Evolutionary conservation across 2,888 invertebrate genomes (phyloP), one percentile per base, ranked within the genome.

Genomic region (Glaucopsyche alexis): DNA sequence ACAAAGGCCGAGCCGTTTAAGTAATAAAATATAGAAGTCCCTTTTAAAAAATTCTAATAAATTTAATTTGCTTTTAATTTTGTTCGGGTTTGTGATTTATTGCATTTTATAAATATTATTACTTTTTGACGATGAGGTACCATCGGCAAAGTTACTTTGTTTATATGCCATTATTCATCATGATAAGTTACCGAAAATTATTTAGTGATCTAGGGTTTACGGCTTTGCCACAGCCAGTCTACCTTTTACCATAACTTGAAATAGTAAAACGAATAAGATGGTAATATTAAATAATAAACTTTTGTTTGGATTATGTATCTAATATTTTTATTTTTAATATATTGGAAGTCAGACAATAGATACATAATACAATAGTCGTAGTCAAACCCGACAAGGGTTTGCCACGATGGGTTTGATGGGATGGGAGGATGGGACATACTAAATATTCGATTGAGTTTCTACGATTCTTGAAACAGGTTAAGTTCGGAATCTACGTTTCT

Each of bases 401-500:
- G 29, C 29, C 29, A 29, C 29, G 29, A 29, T 29, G 29, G n/a
- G n/a, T n/a, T n/a, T n/a, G n/a, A n/a, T n/a, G n/a, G n/a, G n/a
- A n/a, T n/a, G n/a, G n/a, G n/a, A n/a, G n/a, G n/a, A n/a, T n/a
- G n/a, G n/a, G n/a, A n/a, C n/a, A n/a, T n/a, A n/a, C 60, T 13
- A 60, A 60, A 60, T 29, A 60, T 29, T 55, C 55, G 19, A 55
- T 55, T 13, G 19, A 29, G 55, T 55, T 55, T 5, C 60, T 13
- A 29, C 60, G 69, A 69, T 47, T 69, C 19, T 49, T 69, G 47
- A 69, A 49, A 84, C 83, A 82, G 83, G 80, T 82, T 80, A 83
- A 84, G 85, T 85, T 85, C 85, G 81, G 76, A 79, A 82, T 81
- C 83, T 83, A 67, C 69, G 73, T 72, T 71, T 72, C 72, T 66